Conservation (phyloP, 92 coral and sea anemone species). For the Umimayanthus chanpuru region DNA sequence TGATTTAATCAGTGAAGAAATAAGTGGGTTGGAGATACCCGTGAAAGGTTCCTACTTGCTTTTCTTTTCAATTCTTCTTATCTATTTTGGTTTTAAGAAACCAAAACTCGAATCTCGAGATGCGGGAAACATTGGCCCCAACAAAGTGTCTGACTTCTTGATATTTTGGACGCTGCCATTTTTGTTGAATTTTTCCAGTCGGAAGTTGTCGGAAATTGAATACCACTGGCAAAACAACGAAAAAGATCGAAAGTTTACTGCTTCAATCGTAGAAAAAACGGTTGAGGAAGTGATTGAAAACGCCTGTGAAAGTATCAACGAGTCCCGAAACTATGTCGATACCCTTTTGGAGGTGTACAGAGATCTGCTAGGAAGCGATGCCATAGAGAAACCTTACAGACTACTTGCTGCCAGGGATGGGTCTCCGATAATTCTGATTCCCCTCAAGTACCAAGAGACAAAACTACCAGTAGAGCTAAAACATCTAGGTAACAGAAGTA, state of each 20-base stretch:
- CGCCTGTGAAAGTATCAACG: slow-evolving; percentile 28
- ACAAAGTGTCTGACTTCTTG: slow-evolving; percentile 50
- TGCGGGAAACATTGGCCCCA: slow-evolving; percentile 33
- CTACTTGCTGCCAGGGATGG: slow-evolving; percentile 19
- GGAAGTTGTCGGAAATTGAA: slow-evolving; percentile 24
- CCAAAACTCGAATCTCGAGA: background rate
- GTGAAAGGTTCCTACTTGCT: slow-evolving; percentile 26
- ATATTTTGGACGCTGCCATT: slow-evolving; percentile 45
- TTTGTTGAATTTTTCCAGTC: slow-evolving; percentile 24
- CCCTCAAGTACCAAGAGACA: slow-evolving; percentile 41
- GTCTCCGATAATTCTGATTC: slow-evolving; percentile 44
- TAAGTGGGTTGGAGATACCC: slow-evolving; percentile 41
- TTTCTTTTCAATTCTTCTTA: slow-evolving; percentile 45
- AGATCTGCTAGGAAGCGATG: slow-evolving; percentile 40
- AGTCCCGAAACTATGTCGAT: background rate
- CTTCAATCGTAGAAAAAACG: background rate
- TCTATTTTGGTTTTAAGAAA: slow-evolving; percentile 22
- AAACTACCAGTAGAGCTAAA: slow-evolving; percentile 34
- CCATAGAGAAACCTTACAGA: background rate
- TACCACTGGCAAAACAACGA: background rate
- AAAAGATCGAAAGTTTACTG: background rate
- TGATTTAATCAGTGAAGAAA: slow-evolving; percentile 6
- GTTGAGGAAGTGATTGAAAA: slow-evolving; percentile 13
- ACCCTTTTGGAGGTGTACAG: background rate
- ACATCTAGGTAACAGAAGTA: slow-evolving; percentile 20